phyloP scores from a whole-genome alignment of 2,797 vertebrate genomes.

The Chrosomus eos region DNA sequence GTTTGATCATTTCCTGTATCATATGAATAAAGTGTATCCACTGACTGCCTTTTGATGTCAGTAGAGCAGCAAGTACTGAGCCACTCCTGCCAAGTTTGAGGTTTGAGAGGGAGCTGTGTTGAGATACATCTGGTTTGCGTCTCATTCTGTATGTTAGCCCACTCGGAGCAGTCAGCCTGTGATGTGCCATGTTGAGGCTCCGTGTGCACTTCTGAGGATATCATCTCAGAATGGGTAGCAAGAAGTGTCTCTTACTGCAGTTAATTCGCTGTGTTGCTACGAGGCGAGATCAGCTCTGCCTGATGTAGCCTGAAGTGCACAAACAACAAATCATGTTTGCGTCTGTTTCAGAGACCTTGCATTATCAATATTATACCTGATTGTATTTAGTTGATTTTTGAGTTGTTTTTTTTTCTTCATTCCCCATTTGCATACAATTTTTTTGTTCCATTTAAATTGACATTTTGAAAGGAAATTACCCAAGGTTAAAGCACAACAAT shows the following conservation, averaged over 20 bases:
- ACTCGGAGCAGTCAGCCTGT: slow-evolving; percentile 65
- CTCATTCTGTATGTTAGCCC: slow-evolving; percentile 58
- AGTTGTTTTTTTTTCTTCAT: slow-evolving; percentile 62
- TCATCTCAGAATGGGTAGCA: slow-evolving; percentile 54
- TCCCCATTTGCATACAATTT: slow-evolving; percentile 60
- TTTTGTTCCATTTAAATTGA: slow-evolving; percentile 75
- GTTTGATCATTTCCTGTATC: slow-evolving; percentile 46
- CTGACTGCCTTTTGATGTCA: slow-evolving; percentile 73
- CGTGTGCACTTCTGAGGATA: slow-evolving; percentile 63
- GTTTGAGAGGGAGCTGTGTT: slow-evolving; percentile 68
- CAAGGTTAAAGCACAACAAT: slow-evolving; percentile 78
- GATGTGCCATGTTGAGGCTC: slow-evolving; percentile 61
- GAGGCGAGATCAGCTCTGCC: slow-evolving; percentile 53
- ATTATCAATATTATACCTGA: slow-evolving; percentile 68
- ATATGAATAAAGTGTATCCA: slow-evolving; percentile 64
- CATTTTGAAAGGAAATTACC: slow-evolving; percentile 73
- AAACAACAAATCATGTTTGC: slow-evolving; percentile 73
- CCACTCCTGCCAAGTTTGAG: slow-evolving; percentile 61
- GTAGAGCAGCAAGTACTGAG: slow-evolving; percentile 71
- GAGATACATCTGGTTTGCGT: slow-evolving; percentile 64
- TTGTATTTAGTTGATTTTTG: slow-evolving; percentile 68
- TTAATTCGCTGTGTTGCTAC: slow-evolving; percentile 51
- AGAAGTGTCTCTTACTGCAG: slow-evolving; percentile 55
- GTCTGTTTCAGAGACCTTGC: slow-evolving; percentile 67
- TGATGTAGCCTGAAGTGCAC: slow-evolving; percentile 61